A percentile compares a stretch with the other conserved stretches of the same genome.
Evolutionary conservation across 1,140 invertebrate species (phyloP).

Genomic region (Copidosoma floridanum): DNA sequence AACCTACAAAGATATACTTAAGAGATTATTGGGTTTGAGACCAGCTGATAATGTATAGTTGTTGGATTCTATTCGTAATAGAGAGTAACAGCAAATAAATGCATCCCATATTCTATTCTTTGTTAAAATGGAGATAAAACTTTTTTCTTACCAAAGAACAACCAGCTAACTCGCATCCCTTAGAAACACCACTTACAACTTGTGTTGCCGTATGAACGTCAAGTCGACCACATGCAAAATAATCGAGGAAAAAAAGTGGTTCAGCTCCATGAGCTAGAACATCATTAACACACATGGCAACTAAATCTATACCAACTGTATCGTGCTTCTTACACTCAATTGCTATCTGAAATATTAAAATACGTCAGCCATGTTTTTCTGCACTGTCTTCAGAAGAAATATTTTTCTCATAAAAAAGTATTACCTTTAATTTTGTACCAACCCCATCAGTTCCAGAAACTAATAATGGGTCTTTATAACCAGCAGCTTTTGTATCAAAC

Average conservation of each 20-base stretch:
- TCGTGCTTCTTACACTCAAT: slow-evolving; percentile 75
- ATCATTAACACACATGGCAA: slow-evolving; percentile 98
- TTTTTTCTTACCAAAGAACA: slow-evolving; percentile 74
- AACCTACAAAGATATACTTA: too few species aligned
- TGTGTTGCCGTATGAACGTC: slow-evolving; percentile 72
- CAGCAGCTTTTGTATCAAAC: slow-evolving; percentile 73
- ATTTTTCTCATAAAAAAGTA: slow-evolving; percentile 17
- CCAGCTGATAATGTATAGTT: too few species aligned
- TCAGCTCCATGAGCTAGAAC: slow-evolving; percentile 91
- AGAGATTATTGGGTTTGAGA: too few species aligned
- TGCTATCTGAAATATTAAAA: slow-evolving; percentile 71
- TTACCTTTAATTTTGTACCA: slow-evolving; percentile 90
- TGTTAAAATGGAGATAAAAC: too few species aligned
- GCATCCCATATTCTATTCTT: too few species aligned
- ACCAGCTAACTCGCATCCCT: slow-evolving; percentile 82
- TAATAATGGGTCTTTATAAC: slow-evolving; percentile 78
- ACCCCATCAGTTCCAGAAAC: slow-evolving; percentile 96
- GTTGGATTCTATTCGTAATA: too few species aligned
- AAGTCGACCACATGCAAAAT: slow-evolving; percentile 88
- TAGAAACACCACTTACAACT: slow-evolving; percentile 81
- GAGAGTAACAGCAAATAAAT: too few species aligned
- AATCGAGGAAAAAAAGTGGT: slow-evolving; percentile 94
- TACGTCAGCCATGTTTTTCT: too few species aligned
- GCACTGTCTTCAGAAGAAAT: too few species aligned
- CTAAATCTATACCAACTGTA: slow-evolving; percentile 91